Evolutionary conservation across 30 jellyfish, hydroid and myxozoan genomes (phyloP), one percentile per base, ranked within the genome.

Genomic region (Turritopsis rubra): DNA sequence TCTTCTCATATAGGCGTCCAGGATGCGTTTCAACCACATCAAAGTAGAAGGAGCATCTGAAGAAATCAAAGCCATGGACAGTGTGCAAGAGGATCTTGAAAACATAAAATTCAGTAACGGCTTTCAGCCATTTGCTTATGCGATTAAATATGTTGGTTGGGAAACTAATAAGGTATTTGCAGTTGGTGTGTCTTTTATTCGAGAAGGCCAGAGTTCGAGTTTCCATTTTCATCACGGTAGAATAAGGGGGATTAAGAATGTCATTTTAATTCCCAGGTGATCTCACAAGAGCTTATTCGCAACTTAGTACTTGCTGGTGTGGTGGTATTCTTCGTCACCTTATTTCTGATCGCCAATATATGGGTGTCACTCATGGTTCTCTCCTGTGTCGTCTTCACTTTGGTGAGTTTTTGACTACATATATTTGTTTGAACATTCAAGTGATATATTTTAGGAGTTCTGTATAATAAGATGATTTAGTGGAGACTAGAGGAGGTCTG

Each of bases 291-390:
- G 74, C 79, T 90, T 89, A 28, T 90, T 21, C 95, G 95, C 20
- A 90, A 90, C 75, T 86, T 90, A 16, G 76, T 68, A 16, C 71
- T 90, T 71, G 97, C 97, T 78, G 91, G 85, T 7, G 86, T 83
- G 28, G 79, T 91, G 25, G 97, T 90, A 16, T 90, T 90, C 65
- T 29, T 90, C 29, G 91, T 85, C 23, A 90, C 97, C n/a, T 29
- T 90, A 27, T 81, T 90, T 74, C 77, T 90, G 27, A 81, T 90
- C 20, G 96, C 94, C 26, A 89, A 89, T 71, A 0, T 89, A 19
- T 89, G 96, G 96, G 84, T 88, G 1, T 89, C 97, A 16, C 66
- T 90, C 26, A 81, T 90, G 91, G 97, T 90, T 22, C 74, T 90
- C 81, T 73, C 95, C 25, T 90, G 97, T 77, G 97, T 90, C 52